Evolutionary conservation across 1,140 invertebrate species (phyloP).

Genomic region (Aradophagus sp.): DNA sequence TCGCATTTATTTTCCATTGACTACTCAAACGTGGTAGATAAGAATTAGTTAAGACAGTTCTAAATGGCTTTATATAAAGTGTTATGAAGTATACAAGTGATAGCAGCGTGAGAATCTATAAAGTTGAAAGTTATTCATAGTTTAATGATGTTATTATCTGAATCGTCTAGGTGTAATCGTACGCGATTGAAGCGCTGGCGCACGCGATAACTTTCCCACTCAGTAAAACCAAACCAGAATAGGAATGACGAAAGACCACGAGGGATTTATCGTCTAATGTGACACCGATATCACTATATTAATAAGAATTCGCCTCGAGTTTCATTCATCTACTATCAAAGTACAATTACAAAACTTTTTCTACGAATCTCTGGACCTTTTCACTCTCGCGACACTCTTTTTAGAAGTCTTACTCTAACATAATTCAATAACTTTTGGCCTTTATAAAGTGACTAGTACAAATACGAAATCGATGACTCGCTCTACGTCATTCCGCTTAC

Average conservation of each 20-base stretch:
- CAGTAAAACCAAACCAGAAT: constrained; percentile 7
- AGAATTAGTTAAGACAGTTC: constrained; percentile 44
- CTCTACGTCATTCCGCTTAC: constrained; percentile 49
- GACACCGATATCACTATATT: constrained; percentile 31
- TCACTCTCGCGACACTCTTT: constrained; percentile 9
- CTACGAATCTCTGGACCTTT: constrained; percentile 33
- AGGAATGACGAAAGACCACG: constrained; percentile 7
- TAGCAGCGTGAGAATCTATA: constrained; percentile 50
- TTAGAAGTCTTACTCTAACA: constrained; percentile 35
- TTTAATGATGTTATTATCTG: constrained; percentile 54
- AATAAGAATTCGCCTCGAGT: constrained; percentile 24
- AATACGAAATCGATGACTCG: constrained; percentile 52
- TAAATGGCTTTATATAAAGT: constrained; percentile 50
- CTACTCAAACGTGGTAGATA: constrained; percentile 32
- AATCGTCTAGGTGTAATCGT: constrained; percentile 49
- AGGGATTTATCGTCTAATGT: constrained; percentile 25
- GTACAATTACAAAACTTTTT: constrained; percentile 31
- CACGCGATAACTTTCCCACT: constrained; percentile 36
- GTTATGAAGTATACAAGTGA: constrained; percentile 47
- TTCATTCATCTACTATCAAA: constrained; percentile 16
- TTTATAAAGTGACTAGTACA: constrained; percentile 52
- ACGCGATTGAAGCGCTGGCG: constrained; percentile 53
- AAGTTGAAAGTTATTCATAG: constrained; percentile 55
- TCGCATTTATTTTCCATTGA: constrained; percentile 25
- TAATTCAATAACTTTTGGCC: constrained; percentile 42